Evolutionary conservation across 2,797 vertebrate species (phyloP).

Genomic region (Spondyliosoma cantharus): DNA sequence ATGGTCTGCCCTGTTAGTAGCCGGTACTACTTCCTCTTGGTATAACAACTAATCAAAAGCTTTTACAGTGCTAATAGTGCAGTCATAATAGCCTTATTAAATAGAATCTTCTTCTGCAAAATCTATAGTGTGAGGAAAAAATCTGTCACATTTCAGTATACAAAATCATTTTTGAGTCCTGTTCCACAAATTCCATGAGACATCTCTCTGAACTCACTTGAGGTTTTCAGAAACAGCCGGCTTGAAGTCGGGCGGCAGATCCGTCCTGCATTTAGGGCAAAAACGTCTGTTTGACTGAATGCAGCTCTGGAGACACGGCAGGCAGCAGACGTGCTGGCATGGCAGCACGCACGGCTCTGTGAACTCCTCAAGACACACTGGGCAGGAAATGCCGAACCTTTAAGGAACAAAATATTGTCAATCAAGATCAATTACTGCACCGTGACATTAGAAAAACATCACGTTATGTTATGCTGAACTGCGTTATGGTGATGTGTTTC

Average conservation of each 20-base stretch:
- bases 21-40: too few relatives aligned
- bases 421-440: neutral
- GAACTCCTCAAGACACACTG: slow-evolving; percentile 75
- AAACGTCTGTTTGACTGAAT: neutral
- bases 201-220: slow-evolving; percentile 66
- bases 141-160: neutral
- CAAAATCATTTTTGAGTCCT: neutral
- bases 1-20: too few relatives aligned
- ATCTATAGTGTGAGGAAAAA: too few relatives aligned
- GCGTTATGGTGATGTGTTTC: neutral
- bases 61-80: too few relatives aligned
- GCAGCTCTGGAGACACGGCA: slow-evolving; percentile 68
- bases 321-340: slow-evolving; percentile 80
- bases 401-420: neutral
- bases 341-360: slow-evolving; percentile 74
- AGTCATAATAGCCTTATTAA: neutral
- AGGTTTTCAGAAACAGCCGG: slow-evolving; percentile 56
- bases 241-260: slow-evolving; percentile 56
- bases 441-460: neutral
- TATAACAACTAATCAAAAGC: too few relatives aligned
- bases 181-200: accelerated
- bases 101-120: neutral
- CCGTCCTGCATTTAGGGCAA: slow-evolving; percentile 77
- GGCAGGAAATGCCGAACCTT: slow-evolving; percentile 79
- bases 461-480: neutral